Conservation (phyloP, 1,140 invertebrate species). For the Heliconius himera region DNA sequence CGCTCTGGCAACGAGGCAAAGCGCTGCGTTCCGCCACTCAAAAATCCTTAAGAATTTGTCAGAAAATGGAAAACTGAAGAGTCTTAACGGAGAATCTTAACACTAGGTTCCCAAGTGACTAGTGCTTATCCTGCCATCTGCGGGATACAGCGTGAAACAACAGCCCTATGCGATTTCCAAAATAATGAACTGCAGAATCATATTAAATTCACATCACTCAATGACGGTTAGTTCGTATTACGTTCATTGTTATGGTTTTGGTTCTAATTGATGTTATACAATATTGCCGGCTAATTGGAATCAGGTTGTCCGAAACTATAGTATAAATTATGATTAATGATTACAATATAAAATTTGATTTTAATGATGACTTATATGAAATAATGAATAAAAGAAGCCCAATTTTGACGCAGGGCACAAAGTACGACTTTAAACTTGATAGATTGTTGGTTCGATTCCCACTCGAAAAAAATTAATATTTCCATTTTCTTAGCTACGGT, state of each 20-base stretch:
- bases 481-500: too few species aligned
- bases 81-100: too few species aligned
- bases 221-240: not conserved
- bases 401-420: too few species aligned
- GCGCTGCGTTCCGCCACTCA: too few species aligned
- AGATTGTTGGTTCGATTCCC: too few species aligned
- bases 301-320: not conserved
- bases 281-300: constrained; percentile 3
- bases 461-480: too few species aligned
- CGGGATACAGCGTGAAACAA: not conserved
- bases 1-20: too few species aligned
- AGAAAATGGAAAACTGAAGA: too few species aligned
- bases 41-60: too few species aligned
- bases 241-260: not conserved
- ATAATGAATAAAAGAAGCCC: not conserved
- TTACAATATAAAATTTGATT: not conserved
- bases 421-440: too few species aligned
- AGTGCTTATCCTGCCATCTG: too few species aligned
- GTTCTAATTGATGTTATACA: constrained; percentile 10
- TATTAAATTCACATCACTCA: constrained; percentile 6
- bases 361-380: not conserved
- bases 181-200: not conserved
- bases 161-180: not conserved
- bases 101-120: too few species aligned
- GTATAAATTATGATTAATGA: not conserved